A percentile compares a stretch with the other conserved stretches of the same genome.
Evolutionary conservation across 2,113 vertebrate genomes (phyloP).

Genomic region (Bubo bubo): DNA sequence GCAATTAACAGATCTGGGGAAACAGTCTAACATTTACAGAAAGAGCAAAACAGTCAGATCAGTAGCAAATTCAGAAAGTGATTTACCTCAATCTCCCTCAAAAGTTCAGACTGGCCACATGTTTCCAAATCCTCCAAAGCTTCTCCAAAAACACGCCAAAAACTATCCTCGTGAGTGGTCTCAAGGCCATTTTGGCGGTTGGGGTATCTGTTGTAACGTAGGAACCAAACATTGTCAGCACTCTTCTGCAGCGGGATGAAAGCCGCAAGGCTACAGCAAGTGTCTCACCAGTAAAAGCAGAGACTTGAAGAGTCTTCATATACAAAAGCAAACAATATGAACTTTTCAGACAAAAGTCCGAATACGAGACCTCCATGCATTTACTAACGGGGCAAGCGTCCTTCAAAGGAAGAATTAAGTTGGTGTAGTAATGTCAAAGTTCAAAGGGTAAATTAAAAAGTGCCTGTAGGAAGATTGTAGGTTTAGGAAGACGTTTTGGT

Average conservation of each 20-base stretch:
- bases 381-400: slow-evolving; percentile 72
- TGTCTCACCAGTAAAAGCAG: slow-evolving; percentile 73
- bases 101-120: slow-evolving; percentile 95
- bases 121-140: slow-evolving; percentile 97
- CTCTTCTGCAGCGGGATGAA: slow-evolving; percentile 69
- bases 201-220: slow-evolving; percentile 93
- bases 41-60: background rate
- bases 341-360: slow-evolving; percentile 72
- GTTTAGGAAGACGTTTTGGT: slow-evolving; percentile 80
- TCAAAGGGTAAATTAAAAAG: slow-evolving; percentile 73
- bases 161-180: slow-evolving; percentile 87
- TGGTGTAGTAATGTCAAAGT: slow-evolving; percentile 72
- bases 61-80: background rate
- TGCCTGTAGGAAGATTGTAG: slow-evolving; percentile 79
- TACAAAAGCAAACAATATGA: slow-evolving; percentile 74
- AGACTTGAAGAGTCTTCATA: slow-evolving; percentile 78
- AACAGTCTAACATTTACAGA: background rate
- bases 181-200: slow-evolving; percentile 87
- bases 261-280: slow-evolving; percentile 70
- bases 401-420: slow-evolving; percentile 71
- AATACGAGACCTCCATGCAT: slow-evolving; percentile 74
- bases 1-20: background rate
- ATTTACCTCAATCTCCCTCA: slow-evolving; percentile 96
- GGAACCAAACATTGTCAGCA: slow-evolving; percentile 84
- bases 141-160: slow-evolving; percentile 90